Evolutionary conservation across 2,888 invertebrate genomes (phyloP).

Genomic region (Drymonia ruficornis): DNA sequence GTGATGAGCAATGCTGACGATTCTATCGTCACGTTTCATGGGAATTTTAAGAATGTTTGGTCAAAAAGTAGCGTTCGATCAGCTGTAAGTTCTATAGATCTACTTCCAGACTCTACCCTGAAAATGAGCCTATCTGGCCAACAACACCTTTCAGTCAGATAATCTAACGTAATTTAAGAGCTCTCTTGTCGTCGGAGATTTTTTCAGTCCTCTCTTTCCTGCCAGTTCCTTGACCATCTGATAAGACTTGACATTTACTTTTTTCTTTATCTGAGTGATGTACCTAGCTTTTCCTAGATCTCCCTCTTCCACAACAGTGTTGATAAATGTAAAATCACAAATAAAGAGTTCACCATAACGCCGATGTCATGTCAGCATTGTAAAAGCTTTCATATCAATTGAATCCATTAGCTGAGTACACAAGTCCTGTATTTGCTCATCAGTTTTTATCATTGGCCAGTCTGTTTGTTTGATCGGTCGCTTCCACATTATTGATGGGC

Average conservation of each 20-base stretch:
- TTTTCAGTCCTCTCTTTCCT: too few relatives aligned
- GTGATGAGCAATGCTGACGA: constrained; percentile 55
- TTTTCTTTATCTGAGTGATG: too few relatives aligned
- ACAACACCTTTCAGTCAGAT: too few relatives aligned
- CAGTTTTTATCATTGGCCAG: constrained; percentile 84
- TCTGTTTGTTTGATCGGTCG: constrained; percentile 83
- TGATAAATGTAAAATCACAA: constrained; percentile 30
- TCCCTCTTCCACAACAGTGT: constrained; percentile 14
- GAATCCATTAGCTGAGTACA: constrained; percentile 84
- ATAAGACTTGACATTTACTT: too few relatives aligned
- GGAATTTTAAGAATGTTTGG: background rate
- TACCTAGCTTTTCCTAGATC: too few relatives aligned
- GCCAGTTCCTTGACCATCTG: too few relatives aligned
- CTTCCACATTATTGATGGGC: constrained; percentile 79
- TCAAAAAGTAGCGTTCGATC: too few relatives aligned
- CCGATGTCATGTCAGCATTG: constrained; percentile 74
- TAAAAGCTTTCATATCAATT: constrained; percentile 85
- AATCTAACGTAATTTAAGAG: background rate
- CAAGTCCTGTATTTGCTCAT: constrained; percentile 82
- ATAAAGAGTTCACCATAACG: constrained; percentile 53
- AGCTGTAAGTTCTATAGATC: too few relatives aligned
- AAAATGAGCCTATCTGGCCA: too few relatives aligned
- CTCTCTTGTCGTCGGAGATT: too few relatives aligned
- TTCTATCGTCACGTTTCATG: constrained; percentile 19
- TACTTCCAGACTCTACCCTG: too few relatives aligned